Conservation (phyloP, 2,888 invertebrate genomes). For the Liopterus haemorrhoidalis region DNA sequence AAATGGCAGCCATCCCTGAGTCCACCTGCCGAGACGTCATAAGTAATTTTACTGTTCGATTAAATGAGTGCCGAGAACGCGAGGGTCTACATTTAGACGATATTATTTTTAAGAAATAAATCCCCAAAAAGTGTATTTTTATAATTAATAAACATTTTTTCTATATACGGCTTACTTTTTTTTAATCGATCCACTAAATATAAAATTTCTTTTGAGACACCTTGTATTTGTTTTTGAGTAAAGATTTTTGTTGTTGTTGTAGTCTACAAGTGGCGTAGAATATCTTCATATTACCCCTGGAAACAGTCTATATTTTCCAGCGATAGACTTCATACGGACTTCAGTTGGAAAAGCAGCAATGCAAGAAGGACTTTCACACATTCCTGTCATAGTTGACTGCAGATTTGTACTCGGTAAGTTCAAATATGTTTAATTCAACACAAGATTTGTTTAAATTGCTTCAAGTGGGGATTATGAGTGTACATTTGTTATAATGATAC, state of each 20-base stretch:
- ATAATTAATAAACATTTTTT: no score
- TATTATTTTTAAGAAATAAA: no score
- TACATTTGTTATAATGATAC: not conserved
- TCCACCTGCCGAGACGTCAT: no score
- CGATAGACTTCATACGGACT: slow-evolving; percentile 74
- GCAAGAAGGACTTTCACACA: slow-evolving; percentile 60
- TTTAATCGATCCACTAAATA: not conserved
- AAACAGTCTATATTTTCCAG: slow-evolving; percentile 75
- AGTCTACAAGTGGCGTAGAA: slow-evolving; percentile 63
- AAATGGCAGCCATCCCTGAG: no score
- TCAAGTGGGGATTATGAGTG: not conserved
- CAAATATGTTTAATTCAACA: slow-evolving; percentile 7
- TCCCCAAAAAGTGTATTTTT: no score
- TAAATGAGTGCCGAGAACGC: no score
- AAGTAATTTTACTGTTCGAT: no score
- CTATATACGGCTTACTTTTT: not conserved
- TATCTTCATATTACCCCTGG: slow-evolving; percentile 74
- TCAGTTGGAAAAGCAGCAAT: slow-evolving; percentile 69
- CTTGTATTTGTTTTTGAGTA: slow-evolving; percentile 5
- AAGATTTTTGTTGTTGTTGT: slow-evolving; percentile 35
- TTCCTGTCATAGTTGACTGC: slow-evolving; percentile 78
- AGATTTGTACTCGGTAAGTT: slow-evolving; percentile 63
- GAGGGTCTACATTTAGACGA: no score
- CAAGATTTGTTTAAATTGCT: slow-evolving; percentile 3
- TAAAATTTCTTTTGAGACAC: slow-evolving; percentile 5